Evolutionary conservation across 2,113 vertebrate genomes (phyloP).

Genomic region (Eira barbara): DNA sequence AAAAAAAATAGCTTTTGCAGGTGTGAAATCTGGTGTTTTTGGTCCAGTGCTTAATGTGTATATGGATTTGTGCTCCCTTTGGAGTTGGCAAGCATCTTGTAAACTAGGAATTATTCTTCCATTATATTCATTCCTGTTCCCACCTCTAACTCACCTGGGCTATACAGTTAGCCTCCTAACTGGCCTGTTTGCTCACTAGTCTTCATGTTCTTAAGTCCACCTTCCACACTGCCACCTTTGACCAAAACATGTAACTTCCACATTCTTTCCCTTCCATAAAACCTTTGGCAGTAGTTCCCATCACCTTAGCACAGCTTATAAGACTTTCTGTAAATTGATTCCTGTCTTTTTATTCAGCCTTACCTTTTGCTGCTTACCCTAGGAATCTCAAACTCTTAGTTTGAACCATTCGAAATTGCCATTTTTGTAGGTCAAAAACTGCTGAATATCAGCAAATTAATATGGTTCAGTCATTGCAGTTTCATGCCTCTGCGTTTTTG

Average conservation of each 20-base stretch:
- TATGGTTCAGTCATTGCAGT: background rate
- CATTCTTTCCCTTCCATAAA: conserved; percentile 1
- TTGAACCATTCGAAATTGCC: background rate
- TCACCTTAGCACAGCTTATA: background rate
- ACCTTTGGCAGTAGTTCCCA: background rate
- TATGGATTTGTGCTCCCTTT: background rate
- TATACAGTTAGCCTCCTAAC: background rate
- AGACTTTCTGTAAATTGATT: background rate
- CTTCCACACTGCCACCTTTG: background rate
- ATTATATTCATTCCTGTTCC: background rate
- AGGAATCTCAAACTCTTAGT: background rate
- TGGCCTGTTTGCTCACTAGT: background rate
- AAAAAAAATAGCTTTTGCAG: background rate
- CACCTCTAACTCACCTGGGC: background rate
- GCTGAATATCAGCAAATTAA: background rate
- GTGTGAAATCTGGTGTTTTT: background rate
- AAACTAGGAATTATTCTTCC: background rate
- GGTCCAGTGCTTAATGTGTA: background rate
- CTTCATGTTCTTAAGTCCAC: conserved; percentile 2
- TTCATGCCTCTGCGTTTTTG: background rate
- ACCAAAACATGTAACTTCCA: background rate
- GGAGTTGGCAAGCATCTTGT: background rate
- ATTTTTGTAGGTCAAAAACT: background rate
- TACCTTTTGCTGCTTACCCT: background rate
- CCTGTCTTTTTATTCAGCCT: background rate